Evolutionary conservation across 2,113 vertebrate species (phyloP).

Genomic region (Falco punctatus): DNA sequence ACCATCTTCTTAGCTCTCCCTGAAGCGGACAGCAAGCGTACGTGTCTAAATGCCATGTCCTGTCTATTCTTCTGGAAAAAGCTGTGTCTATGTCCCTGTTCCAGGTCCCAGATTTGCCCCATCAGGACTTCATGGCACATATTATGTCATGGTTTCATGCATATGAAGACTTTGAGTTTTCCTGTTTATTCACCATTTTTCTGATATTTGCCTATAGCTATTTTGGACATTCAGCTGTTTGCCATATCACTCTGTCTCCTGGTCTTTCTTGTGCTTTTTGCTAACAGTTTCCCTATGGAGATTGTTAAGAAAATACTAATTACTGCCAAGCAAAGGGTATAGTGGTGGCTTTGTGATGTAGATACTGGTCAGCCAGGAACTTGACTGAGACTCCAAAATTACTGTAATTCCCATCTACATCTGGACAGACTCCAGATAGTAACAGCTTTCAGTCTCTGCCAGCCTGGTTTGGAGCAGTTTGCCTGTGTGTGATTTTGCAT

Average conservation of each 20-base stretch:
- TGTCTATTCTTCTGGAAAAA: not conserved
- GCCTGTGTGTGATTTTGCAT: not conserved
- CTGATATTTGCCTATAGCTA: not conserved
- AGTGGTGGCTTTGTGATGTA: slow-evolving; percentile 44
- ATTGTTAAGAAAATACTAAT: slow-evolving; percentile 13
- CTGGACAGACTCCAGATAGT: slow-evolving; percentile 35
- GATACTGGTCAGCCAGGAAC: slow-evolving; percentile 45
- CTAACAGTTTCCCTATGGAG: not conserved
- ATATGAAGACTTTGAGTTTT: not conserved
- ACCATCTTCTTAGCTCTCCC: not conserved
- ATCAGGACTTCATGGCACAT: not conserved
- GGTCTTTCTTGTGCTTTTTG: not conserved
- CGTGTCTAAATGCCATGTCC: not conserved
- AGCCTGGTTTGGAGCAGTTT: slow-evolving; percentile 39
- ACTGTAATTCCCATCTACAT: slow-evolving; percentile 50
- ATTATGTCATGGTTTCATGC: not conserved
- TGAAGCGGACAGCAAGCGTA: not conserved
- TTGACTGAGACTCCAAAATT: slow-evolving; percentile 28
- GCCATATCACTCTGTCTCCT: not conserved
- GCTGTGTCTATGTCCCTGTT: not conserved
- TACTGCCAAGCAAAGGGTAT: slow-evolving; percentile 18
- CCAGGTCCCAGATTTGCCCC: not conserved
- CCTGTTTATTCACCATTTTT: not conserved
- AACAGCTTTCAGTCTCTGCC: slow-evolving; percentile 49
- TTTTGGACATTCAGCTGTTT: not conserved